Evolutionary conservation across 2,113 vertebrate species (phyloP).

Genomic region (Aspidoscelis tigris): DNA sequence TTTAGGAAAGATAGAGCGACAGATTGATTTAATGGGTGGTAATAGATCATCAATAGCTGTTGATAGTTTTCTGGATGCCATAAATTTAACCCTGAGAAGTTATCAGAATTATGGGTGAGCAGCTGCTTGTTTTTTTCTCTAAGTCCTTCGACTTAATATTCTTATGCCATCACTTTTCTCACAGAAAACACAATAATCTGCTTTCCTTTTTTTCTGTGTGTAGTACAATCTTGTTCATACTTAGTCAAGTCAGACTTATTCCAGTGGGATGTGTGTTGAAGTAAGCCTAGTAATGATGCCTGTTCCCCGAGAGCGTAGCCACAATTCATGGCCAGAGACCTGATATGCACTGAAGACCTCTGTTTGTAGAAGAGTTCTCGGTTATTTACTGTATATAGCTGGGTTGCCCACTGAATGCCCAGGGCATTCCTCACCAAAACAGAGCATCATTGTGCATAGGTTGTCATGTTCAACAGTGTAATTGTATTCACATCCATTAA

Average conservation of each 20-base stretch:
- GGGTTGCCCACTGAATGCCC: not conserved
- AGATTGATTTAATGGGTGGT: slow-evolving; percentile 63
- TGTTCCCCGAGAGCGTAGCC: not conserved
- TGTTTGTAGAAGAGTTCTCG: not conserved
- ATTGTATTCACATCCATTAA: too few species aligned
- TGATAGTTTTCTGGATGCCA: slow-evolving; percentile 77
- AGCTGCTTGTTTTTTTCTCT: slow-evolving; percentile 4
- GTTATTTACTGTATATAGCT: not conserved
- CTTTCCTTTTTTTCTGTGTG: not conserved
- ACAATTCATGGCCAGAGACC: not conserved
- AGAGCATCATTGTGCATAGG: not conserved
- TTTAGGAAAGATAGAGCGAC: slow-evolving; percentile 79
- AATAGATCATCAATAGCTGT: slow-evolving; percentile 55
- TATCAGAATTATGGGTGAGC: slow-evolving; percentile 83
- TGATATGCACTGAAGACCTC: not conserved
- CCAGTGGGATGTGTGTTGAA: not conserved
- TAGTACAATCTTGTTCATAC: not conserved
- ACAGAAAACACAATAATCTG: not conserved
- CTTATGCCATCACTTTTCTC: not conserved
- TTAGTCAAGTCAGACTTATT: not conserved
- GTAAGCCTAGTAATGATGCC: not conserved
- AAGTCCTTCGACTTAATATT: not conserved
- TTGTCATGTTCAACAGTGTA: not conserved
- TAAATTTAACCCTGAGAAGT: slow-evolving; percentile 73
- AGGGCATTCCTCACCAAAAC: not conserved